Conservation (phyloP, 2,797 vertebrate genomes). For the Schizopygopsis malacanthus region DNA sequence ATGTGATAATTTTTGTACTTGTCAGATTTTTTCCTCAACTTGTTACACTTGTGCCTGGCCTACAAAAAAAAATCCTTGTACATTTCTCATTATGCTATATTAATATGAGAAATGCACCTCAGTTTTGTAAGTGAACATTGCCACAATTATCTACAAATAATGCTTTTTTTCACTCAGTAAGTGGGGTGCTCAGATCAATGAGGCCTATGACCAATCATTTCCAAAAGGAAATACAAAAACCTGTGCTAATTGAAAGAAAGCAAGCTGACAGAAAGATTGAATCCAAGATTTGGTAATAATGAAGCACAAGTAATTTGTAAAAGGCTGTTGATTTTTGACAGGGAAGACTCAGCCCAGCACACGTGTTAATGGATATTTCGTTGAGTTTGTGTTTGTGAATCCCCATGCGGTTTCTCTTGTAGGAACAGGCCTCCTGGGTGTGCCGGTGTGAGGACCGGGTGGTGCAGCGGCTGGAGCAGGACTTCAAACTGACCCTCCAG, state of each 20-base stretch:
- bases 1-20: background rate
- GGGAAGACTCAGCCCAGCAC: background rate
- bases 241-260: background rate
- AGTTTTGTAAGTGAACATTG: background rate
- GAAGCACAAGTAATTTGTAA: background rate
- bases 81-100: background rate
- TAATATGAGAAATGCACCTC: background rate
- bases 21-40: background rate
- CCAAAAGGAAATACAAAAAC: background rate
- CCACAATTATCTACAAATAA: background rate
- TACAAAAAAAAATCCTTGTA: background rate
- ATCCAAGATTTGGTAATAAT: background rate
- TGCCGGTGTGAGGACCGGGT: slow-evolving; percentile 92
- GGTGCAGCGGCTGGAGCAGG: slow-evolving; percentile 93
- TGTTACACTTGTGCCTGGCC: background rate
- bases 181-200: too few species aligned
- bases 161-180: background rate
- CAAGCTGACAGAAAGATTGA: background rate
- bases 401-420: slow-evolving; percentile 2
- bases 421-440: slow-evolving; percentile 97
- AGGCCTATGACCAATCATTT: background rate
- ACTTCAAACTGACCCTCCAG: slow-evolving; percentile 95
- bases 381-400: slow-evolving; percentile 1
- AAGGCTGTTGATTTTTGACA: background rate
- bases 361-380: background rate